These are phyloP conservation scores for Indicator maculatus DNA, from an alignment of 2,113 vertebrate species.

Conservation along the genomic window DNA sequence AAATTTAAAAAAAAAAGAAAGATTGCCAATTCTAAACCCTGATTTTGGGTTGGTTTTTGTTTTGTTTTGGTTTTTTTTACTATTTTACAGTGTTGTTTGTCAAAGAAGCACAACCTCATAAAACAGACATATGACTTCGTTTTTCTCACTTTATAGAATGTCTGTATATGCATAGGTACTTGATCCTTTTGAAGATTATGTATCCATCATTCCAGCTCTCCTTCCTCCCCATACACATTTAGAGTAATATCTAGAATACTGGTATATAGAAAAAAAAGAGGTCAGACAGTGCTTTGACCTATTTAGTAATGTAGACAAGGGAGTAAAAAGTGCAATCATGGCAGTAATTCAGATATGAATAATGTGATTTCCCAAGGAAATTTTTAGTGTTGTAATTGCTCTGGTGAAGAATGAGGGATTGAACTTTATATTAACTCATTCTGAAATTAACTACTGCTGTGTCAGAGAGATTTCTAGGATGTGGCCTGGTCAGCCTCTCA, in stretches of 20 bases:
- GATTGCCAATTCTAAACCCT: background rate
- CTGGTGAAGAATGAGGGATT: background rate
- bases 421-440: background rate
- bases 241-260: background rate
- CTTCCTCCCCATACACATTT: background rate
- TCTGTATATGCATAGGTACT: background rate
- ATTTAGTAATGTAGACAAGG: background rate
- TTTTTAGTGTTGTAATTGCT: background rate
- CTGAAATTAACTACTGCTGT: background rate
- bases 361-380: background rate
- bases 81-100: background rate
- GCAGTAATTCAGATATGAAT: rapidly evolving
- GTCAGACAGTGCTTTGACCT: background rate
- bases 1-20: background rate
- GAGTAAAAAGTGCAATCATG: background rate
- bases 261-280: background rate
- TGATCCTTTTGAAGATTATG: background rate
- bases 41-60: background rate
- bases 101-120: background rate
- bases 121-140: background rate
- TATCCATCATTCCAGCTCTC: background rate
- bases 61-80: background rate
- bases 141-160: background rate
- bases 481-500: background rate
- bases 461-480: background rate